Percentiles rank a stretch among this genome's conserved stretches.
Conservation (phyloP, 2,797 vertebrate species). For the Garrulus glandarius region DNA sequence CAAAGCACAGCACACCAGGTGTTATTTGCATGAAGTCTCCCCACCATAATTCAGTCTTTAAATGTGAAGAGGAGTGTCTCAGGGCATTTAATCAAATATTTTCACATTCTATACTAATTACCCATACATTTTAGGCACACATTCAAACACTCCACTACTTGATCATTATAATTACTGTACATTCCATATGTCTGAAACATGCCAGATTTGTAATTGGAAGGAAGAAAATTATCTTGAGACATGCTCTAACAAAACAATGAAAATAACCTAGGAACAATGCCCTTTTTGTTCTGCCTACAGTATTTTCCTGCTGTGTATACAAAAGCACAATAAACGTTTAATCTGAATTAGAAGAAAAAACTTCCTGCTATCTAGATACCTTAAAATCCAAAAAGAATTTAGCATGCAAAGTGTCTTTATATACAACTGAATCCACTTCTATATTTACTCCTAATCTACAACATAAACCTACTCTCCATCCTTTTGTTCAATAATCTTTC, state of each 20-base stretch:
- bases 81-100: constrained; percentile 19
- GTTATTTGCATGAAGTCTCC: not conserved
- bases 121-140: constrained; percentile 38
- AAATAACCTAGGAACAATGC: constrained; percentile 47
- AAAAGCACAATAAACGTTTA: not conserved
- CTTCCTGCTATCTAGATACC: not conserved
- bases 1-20: not conserved
- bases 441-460: not conserved
- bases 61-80: not conserved
- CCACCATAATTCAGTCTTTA: not conserved
- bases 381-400: not conserved
- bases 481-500: not conserved
- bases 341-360: constrained; percentile 13
- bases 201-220: constrained; percentile 48
- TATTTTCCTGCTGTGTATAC: not conserved
- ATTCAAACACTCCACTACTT: constrained; percentile 47
- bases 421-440: not conserved
- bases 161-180: constrained; percentile 59
- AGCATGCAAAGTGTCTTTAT: not conserved
- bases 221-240: constrained; percentile 58
- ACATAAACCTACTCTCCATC: not conserved
- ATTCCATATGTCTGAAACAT: constrained; percentile 49
- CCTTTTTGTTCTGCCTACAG: constrained; percentile 10
- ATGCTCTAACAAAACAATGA: constrained; percentile 46
- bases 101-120: constrained; percentile 28